Base-by-base conservation (phyloP, 2,113 vertebrate genomes). In the Tyto alba region DNA sequence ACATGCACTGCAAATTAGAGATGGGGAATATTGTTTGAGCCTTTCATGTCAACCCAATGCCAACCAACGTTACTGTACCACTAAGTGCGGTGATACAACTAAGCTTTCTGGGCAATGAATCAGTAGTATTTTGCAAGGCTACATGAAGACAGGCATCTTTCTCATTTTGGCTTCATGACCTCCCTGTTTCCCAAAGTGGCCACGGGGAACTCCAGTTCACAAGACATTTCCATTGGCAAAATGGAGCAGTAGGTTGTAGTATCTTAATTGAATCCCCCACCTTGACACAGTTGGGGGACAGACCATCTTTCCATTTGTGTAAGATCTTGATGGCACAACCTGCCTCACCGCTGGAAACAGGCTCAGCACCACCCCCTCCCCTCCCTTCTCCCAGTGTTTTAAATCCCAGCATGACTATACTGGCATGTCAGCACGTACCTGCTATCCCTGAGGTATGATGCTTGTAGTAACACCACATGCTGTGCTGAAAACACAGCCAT, bases 261-360 rank as follows among this genome's bases (percentile, higher is more conserved):
- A 34, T 11, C 38, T 43, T 52, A 56, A 22, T 7, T 69, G 73
- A 64, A 79, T 64, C 13, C 15, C 18, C 6, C 27, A 27, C 13
- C 21, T 17, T 60, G 47, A 15, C 66, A 34, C 17, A 50, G 10
- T 19, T 7, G 20, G 34, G 72, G 40, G 34, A 43, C 53, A 56
- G 48, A 64, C 29, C 43, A 60, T 53, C 52, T 25, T 53, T 36
- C 62, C 1, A 0, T 41, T 41, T 71, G 38, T 32, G 15, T 7
- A 13, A 72, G 27, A 29, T 16, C 62, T 38, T 2, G 3, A 4
- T 7, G 21, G 23, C 52, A 38, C 0, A 1, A 55, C 27, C 14
- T 1, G 64, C 22, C 38, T 78, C 23, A 17, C 26, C 0, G 2
- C 56, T 29, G 62, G 56, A 10, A 41, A 16, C 40, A 16, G 38